These are phyloP conservation scores for Helicolenus hilgendorfi DNA, from an alignment of 2,797 vertebrate species.

Conservation along the genomic window DNA sequence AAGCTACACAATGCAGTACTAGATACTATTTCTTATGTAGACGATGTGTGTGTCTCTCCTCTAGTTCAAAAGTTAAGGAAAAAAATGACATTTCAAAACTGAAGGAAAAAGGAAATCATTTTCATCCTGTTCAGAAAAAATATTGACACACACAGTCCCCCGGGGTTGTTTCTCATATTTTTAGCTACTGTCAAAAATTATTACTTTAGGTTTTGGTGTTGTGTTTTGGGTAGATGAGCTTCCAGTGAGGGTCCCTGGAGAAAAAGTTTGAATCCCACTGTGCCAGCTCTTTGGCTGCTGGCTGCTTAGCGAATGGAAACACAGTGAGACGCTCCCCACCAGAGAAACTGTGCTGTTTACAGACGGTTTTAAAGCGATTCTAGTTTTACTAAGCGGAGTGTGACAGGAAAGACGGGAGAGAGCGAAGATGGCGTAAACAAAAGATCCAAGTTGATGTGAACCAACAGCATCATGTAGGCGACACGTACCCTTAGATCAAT, in stretches of 20 bases:
- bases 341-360: slow-evolving; percentile 64
- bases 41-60: background rate
- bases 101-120: slow-evolving; percentile 46
- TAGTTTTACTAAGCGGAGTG: slow-evolving; percentile 40
- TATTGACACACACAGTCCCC: slow-evolving; percentile 72
- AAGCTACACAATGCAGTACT: background rate
- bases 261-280: slow-evolving; percentile 74
- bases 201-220: slow-evolving; percentile 69
- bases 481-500: slow-evolving; percentile 13
- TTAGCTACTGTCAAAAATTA: slow-evolving; percentile 79
- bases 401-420: slow-evolving; percentile 3
- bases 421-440: slow-evolving; percentile 12
- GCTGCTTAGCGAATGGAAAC: slow-evolving; percentile 66
- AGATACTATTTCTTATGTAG: background rate
- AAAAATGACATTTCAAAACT: slow-evolving; percentile 61
- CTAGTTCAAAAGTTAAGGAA: slow-evolving; percentile 35
- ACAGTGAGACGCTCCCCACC: slow-evolving; percentile 52
- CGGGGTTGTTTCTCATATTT: slow-evolving; percentile 73
- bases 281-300: slow-evolving; percentile 68
- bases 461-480: slow-evolving; percentile 15
- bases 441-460: slow-evolving; percentile 37
- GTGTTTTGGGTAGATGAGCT: slow-evolving; percentile 75
- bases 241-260: slow-evolving; percentile 74
- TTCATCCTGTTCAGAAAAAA: slow-evolving; percentile 56
- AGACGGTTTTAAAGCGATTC: slow-evolving; percentile 49